These are phyloP conservation scores for Lithobates sylvaticus DNA, from an alignment of 2,797 vertebrate genomes.

Conservation along the genomic window DNA sequence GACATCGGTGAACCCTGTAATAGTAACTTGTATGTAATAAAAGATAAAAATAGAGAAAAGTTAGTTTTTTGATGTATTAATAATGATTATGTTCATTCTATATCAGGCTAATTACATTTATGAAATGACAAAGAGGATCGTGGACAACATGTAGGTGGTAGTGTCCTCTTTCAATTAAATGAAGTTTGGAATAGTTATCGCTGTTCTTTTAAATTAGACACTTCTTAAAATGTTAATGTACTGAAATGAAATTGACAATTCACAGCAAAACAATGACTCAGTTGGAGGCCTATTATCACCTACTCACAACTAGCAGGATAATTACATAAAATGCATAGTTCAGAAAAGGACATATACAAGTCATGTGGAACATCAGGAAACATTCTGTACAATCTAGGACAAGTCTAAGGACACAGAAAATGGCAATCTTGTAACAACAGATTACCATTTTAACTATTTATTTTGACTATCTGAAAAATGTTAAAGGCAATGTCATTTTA, in stretches of 20 bases:
- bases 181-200: constrained; percentile 12
- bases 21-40: too few species aligned
- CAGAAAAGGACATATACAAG: constrained; percentile 46
- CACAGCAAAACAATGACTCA: constrained; percentile 44
- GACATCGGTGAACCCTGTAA: too few species aligned
- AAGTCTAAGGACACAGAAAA: not conserved
- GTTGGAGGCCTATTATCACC: constrained; percentile 46
- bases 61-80: not conserved
- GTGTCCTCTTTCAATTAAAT: constrained; percentile 12
- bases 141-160: not conserved
- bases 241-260: constrained; percentile 48
- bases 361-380: constrained; percentile 20
- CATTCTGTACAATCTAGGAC: constrained; percentile 27
- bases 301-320: not conserved
- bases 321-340: constrained; percentile 41
- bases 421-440: not conserved
- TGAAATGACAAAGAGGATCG: not conserved
- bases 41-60: too few species aligned
- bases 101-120: constrained; percentile 19
- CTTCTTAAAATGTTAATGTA: constrained; percentile 33
- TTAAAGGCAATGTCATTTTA: too few species aligned
- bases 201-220: constrained; percentile 13
- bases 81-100: constrained; percentile 7
- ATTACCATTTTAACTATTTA: not conserved
- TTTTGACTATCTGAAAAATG: too few species aligned